Conservation (phyloP, 2,888 invertebrate genomes). For the Zaprionus lineosus region DNA sequence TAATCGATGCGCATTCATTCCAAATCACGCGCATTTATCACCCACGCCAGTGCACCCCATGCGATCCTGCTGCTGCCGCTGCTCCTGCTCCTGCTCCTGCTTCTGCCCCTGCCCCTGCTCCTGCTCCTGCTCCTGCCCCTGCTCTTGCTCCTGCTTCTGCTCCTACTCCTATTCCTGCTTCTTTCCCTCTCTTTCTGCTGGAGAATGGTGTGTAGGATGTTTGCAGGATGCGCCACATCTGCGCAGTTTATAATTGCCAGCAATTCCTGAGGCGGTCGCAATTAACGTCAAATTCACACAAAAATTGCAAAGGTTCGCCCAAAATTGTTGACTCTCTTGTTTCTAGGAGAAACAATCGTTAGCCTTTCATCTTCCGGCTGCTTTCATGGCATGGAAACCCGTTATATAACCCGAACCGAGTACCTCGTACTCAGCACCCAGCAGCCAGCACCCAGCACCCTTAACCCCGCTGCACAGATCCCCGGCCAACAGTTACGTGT, state of each 20-base stretch:
- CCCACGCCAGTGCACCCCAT: constrained; percentile 44
- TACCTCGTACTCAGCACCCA: no score
- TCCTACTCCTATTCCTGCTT: no score
- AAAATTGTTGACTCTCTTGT: constrained; percentile 6
- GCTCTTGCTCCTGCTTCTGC: no score
- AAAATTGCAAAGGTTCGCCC: constrained; percentile 1
- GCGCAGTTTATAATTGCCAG: constrained; percentile 71
- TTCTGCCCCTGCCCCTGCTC: background rate
- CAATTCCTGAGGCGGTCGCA: constrained; percentile 53
- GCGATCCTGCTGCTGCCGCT: background rate
- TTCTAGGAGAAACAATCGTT: constrained; percentile 30
- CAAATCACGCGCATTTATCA: constrained; percentile 79
- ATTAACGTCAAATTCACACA: constrained; percentile 52
- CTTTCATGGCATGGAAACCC: constrained; percentile 51
- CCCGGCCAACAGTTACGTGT: constrained; percentile 36
- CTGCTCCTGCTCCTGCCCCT: no score
- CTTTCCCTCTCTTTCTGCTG: no score
- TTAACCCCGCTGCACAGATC: no score
- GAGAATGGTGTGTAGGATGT: no score
- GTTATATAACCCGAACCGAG: constrained; percentile 70
- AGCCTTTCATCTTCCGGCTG: constrained; percentile 28
- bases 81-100: background rate
- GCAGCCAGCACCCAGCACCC: no score
- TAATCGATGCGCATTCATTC: constrained; percentile 80
- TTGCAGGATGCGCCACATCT: constrained; percentile 62